Percentiles rank a stretch among this genome's conserved stretches.
Conservation (phyloP, 2,888 invertebrate species). For the Chrysolina americana region DNA sequence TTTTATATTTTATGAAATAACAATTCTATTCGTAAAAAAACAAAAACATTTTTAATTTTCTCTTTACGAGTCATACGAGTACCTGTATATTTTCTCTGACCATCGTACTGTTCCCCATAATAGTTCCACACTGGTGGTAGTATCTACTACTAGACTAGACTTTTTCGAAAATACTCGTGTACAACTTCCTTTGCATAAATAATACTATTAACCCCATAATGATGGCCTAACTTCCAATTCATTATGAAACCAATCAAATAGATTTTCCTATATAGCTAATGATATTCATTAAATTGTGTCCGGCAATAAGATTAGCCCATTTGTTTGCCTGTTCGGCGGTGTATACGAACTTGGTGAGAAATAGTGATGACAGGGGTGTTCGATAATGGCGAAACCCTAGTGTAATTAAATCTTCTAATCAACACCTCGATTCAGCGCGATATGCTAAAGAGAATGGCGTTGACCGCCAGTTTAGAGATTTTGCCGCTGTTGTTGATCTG, state of each 20-base stretch:
- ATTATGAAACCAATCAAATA: slow-evolving; percentile 13
- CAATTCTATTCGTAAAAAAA: too few species aligned
- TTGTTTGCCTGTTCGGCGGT: slow-evolving; percentile 36
- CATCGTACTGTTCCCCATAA: too few species aligned
- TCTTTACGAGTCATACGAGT: too few species aligned
- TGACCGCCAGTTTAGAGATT: slow-evolving; percentile 60
- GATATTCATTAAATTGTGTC: slow-evolving; percentile 21
- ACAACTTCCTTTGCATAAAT: neutral
- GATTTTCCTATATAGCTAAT: slow-evolving; percentile 18
- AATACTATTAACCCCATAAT: neutral
- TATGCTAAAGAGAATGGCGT: slow-evolving; percentile 61
- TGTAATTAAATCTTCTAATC: slow-evolving; percentile 70
- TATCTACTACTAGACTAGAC: neutral
- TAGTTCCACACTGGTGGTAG: too few species aligned
- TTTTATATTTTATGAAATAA: too few species aligned
- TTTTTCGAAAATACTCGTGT: neutral
- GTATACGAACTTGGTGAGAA: slow-evolving; percentile 8
- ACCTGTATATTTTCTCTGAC: too few species aligned
- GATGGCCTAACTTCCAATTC: neutral
- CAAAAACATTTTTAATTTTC: too few species aligned
- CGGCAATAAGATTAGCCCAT: slow-evolving; percentile 47
- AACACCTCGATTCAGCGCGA: slow-evolving; percentile 68
- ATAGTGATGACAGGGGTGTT: slow-evolving; percentile 48
- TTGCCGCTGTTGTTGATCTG: slow-evolving; percentile 53
- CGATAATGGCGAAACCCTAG: slow-evolving; percentile 59